These are phyloP conservation scores for Enhydra lutris DNA, from an alignment of 2,113 vertebrate species.

Conservation along the genomic window DNA sequence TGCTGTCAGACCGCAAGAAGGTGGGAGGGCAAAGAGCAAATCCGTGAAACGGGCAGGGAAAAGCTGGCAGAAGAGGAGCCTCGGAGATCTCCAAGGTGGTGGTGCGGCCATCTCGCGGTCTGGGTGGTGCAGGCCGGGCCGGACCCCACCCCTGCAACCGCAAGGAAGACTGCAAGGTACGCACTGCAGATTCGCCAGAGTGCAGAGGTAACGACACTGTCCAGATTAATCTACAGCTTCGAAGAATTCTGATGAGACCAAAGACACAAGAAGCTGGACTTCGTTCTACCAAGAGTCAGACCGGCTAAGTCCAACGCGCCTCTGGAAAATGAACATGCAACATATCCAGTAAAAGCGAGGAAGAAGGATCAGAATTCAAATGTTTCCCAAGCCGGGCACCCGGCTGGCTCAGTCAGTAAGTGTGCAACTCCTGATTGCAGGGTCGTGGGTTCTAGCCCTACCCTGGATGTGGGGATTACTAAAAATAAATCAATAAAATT, in stretches of 20 bases:
- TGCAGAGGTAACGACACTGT: rapidly evolving
- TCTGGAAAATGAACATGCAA: not conserved
- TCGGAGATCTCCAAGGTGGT: rapidly evolving
- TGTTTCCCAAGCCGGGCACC: not conserved
- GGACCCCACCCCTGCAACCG: rapidly evolving
- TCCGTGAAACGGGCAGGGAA: rapidly evolving
- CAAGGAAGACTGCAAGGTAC: rapidly evolving
- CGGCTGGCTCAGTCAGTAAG: not conserved
- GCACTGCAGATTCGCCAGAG: rapidly evolving
- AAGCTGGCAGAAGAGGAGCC: rapidly evolving
- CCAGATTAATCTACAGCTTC: not conserved
- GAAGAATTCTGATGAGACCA: not conserved
- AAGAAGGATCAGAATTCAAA: not conserved
- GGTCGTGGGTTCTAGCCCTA: not conserved
- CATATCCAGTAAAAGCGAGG: not conserved
- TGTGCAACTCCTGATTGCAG: not conserved
- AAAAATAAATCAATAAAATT: not conserved
- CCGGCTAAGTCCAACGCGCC: not conserved
- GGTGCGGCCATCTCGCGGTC: rapidly evolving
- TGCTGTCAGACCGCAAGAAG: not conserved
- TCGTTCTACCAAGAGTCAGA: not conserved
- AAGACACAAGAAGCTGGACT: not conserved
- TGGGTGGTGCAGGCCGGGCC: rapidly evolving
- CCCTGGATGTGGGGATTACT: not conserved
- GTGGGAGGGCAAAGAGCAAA: rapidly evolving